phyloP scores from a whole-genome alignment of 2,797 vertebrate species.

The Notolabrus celidotus region DNA sequence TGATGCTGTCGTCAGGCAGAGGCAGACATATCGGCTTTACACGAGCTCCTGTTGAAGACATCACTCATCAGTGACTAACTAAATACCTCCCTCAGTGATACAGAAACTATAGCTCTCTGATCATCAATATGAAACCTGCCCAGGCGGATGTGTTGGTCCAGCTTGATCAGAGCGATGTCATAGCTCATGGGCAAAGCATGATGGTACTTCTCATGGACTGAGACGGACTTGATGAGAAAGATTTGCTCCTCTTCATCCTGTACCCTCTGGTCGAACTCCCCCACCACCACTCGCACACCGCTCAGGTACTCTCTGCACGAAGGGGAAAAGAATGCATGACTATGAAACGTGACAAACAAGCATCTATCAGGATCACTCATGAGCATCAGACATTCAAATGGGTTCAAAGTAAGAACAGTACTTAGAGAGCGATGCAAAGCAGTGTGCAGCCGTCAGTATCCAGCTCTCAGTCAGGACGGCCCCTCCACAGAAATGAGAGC shows the following conservation, averaged over 20 bases:
- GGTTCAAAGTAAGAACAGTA: conserved; percentile 31
- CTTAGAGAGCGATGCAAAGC: conserved; percentile 77
- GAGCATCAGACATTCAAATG: background rate
- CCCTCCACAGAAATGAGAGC: conserved; percentile 90
- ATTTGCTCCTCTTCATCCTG: conserved; percentile 83
- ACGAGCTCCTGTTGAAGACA: conserved; percentile 72
- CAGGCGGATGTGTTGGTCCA: conserved; percentile 84
- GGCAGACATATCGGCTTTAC: conserved; percentile 90
- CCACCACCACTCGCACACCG: conserved; percentile 70
- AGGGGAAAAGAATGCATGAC: background rate
- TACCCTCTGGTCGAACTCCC: conserved; percentile 73
- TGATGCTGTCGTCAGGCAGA: conserved; percentile 82
- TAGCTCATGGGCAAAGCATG: conserved; percentile 85
- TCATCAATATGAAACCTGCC: conserved; percentile 78
- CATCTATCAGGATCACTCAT: too few relatives aligned
- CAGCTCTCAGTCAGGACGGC: conserved; percentile 87
- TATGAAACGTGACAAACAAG: too few relatives aligned
- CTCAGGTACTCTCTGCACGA: conserved; percentile 67
- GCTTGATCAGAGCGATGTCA: conserved; percentile 89
- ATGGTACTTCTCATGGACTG: conserved; percentile 87
- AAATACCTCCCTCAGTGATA: background rate
- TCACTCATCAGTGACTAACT: background rate
- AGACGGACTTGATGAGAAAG: conserved; percentile 78
- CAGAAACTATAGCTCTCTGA: background rate
- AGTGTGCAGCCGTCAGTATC: conserved; percentile 92